Base-by-base conservation (phyloP, 2,113 vertebrate genomes). In the Galbula dea region DNA sequence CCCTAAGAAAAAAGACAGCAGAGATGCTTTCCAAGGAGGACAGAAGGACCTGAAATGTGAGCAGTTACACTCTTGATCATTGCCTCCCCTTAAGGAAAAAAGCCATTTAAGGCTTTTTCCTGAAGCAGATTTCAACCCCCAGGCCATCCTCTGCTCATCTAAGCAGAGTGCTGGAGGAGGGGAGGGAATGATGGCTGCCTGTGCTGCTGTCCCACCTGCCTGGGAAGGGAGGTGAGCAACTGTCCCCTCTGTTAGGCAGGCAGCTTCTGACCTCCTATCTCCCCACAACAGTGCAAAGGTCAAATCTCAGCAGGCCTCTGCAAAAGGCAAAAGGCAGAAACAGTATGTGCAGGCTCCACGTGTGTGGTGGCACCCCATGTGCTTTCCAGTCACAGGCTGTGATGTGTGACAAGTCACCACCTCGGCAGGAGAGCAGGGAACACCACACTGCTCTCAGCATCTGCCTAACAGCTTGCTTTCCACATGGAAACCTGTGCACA, bases 181-280 rank as follows among this genome's bases (percentile, higher is more conserved):
- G 59, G 63, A 74, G 11, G 34, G 26, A 37, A 45, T 4, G 59
- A 48, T 3, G 54, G 79, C 79, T 75, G 75, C 67, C 74, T 0
- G 1, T 2, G 8, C 13, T 69, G 54, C 76, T 0, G 6, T 83
- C 93, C 93, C 88, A 92, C 93, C 86, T 93, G 75, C 91, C 88
- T 58, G 63, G 83, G 34, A 62, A 61, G 63, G 79, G 73, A 88
- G 90, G 86, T 83, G 86, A 83, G 73, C 94, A 95, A 94, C 94
- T 95, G 95, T 85, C 39, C 52, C 78, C 82, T 74, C 82, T 17
- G 78, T 88, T 55, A 11, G 41, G 46, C 1, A 21, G 41, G 78
- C 84, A 74, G 78, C 74, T 74, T 62, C 62, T 62, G 74, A 91
- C 88, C 82, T 74, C 71, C 55, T 2, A 34, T 30, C 52, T 88